Percentiles rank a stretch among this genome's conserved stretches.
These are phyloP conservation scores for Rambutsinella grinnellia DNA, from an alignment of 2,888 invertebrate species.

Conservation along the genomic window DNA sequence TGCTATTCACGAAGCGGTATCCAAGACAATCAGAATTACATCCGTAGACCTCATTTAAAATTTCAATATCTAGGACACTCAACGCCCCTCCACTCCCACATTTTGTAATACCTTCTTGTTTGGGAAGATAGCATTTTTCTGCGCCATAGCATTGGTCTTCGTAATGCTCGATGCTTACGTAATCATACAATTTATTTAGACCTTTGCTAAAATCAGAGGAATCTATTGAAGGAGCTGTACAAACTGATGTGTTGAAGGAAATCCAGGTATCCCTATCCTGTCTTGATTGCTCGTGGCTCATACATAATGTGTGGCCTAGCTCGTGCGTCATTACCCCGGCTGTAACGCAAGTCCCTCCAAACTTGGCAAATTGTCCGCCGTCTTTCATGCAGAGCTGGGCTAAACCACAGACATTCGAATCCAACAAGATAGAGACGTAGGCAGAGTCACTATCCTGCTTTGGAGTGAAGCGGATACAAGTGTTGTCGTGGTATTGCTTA, in stretches of 20 bases:
- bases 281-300: slow-evolving; percentile 63
- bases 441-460: slow-evolving; percentile 48
- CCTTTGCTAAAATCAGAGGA: slow-evolving; percentile 54
- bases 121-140: slow-evolving; percentile 59
- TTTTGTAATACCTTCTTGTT: slow-evolving; percentile 60
- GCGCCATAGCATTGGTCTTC: slow-evolving; percentile 65
- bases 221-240: slow-evolving; percentile 59
- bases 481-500: slow-evolving; percentile 59
- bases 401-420: slow-evolving; percentile 57
- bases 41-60: slow-evolving; percentile 63
- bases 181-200: slow-evolving; percentile 63
- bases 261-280: slow-evolving; percentile 62
- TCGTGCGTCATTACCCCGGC: slow-evolving; percentile 61
- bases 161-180: slow-evolving; percentile 64
- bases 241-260: slow-evolving; percentile 56
- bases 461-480: slow-evolving; percentile 64
- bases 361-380: slow-evolving; percentile 64
- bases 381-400: slow-evolving; percentile 58
- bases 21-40: slow-evolving; percentile 59
- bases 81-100: slow-evolving; percentile 64
- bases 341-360: slow-evolving; percentile 62
- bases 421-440: slow-evolving; percentile 63
- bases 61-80: slow-evolving; percentile 62
- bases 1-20: slow-evolving; percentile 62
- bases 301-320: slow-evolving; percentile 39